Base-by-base conservation (phyloP, 2,797 vertebrate species). In the Poeciliopsis infans region DNA sequence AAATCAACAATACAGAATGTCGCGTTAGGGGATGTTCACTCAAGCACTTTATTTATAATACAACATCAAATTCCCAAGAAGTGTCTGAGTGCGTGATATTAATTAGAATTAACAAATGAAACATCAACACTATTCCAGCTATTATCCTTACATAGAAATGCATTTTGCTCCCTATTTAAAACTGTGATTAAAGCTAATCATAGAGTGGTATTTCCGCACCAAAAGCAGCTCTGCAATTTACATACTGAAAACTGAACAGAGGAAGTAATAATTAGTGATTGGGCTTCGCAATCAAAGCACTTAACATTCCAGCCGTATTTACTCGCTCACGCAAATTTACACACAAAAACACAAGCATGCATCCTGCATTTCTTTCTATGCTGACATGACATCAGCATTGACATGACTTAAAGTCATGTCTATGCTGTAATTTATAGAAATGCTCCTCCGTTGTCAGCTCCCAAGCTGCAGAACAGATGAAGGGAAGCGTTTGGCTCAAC, bases 51-150 rank as follows among this genome's bases (percentile, higher is more conserved):
- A 45, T 70, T 45, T 41, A 70, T 70, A 28, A 16, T 28, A 45
- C 43, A 46, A 28, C 41, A 46, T 28, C 25, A 70, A 70, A 70
- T 45, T 70, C 25, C 41, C 15, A 45, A 46, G n/a, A 45, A 46
- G 43, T 28, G 41, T 45, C 12, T 70, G 43, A 28, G n/a, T 18
- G 68, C 1, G 43, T 16, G 41, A 70, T 45, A 46, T 70, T 45
- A 46, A 46, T 70, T 46, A 46, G 68, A 46, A 70, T 70, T 70
- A 45, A 45, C 46, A 43, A 71, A 51, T 57, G 81, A 69, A 74
- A 81, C 77, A 41, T 57, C 51, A 73, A 33, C 31, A 51, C 28
- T 36, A 53, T 73, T 53, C 33, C 12, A 3, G 51, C 51, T 74
- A 25, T 25, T 41, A 41, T 57, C 51, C 23, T 74, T 55, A 57